These are phyloP conservation scores for Eretmocerus hayati DNA, from an alignment of 2,888 invertebrate genomes.

Conservation along the genomic window DNA sequence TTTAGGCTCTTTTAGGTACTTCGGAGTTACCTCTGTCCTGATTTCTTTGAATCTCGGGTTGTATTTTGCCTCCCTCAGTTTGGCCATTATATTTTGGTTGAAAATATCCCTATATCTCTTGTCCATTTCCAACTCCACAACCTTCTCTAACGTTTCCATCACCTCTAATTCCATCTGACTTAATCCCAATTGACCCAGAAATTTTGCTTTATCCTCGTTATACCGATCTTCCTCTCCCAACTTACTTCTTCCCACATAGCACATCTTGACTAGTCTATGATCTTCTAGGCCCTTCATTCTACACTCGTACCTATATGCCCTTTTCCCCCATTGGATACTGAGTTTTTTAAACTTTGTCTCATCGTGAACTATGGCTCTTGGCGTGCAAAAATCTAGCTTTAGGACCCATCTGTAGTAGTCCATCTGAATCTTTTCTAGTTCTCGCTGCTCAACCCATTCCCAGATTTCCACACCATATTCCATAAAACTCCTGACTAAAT, in stretches of 20 bases:
- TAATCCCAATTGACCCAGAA: neutral
- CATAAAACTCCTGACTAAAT: conserved; percentile 8
- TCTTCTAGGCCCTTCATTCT: neutral
- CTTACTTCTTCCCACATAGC: neutral
- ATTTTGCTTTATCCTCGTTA: neutral
- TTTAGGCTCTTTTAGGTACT: neutral
- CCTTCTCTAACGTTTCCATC: neutral
- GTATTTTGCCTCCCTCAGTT: neutral
- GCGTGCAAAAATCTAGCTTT: conserved; percentile 8
- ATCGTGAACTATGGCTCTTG: conserved; percentile 5
- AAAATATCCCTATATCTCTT: neutral
- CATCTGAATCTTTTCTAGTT: neutral
- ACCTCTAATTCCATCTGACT: neutral
- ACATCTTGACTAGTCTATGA: neutral
- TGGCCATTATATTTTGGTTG: neutral
- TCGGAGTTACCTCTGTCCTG: neutral
- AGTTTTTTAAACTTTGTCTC: neutral
- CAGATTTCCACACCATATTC: conserved; percentile 12
- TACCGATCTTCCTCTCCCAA: too few species aligned
- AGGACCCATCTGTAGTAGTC: conserved; percentile 13
- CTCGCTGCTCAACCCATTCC: conserved; percentile 9
- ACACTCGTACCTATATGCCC: neutral
- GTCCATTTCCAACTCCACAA: neutral
- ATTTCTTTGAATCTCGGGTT: neutral
- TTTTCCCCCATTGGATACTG: neutral